Conservation (phyloP, 2,113 vertebrate species). For the Epinephelus cyanopodus region DNA sequence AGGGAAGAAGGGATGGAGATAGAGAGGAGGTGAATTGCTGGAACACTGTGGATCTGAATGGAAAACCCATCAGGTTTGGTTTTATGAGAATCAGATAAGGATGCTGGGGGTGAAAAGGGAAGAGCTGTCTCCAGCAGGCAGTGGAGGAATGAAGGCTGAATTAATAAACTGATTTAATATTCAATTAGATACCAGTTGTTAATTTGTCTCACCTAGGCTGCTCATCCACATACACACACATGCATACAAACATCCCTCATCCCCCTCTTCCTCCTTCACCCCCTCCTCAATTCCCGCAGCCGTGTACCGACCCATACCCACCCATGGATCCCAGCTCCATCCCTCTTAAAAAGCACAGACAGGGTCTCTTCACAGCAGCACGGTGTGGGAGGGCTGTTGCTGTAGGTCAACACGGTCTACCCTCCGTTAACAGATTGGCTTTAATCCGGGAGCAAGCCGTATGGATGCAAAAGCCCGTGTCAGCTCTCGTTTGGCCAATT, state of each 20-base stretch:
- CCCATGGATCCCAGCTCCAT: conserved; percentile 46
- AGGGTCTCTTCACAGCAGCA: conserved; percentile 27
- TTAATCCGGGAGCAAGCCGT: conserved; percentile 69
- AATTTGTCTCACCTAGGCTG: conserved; percentile 32
- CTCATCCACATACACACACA: neutral
- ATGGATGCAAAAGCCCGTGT: conserved; percentile 63
- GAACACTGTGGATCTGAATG: neutral
- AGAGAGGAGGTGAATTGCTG: neutral
- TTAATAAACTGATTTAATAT: conserved; percentile 30
- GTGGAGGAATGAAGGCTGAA: neutral
- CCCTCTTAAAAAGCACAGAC: conserved; percentile 43
- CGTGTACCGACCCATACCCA: conserved; percentile 50
- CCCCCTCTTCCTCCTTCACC: conserved; percentile 27
- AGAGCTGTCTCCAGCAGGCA: neutral
- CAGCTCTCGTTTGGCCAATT: conserved; percentile 77
- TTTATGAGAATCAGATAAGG: neutral
- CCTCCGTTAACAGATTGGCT: conserved; percentile 70
- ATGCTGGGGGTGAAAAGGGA: neutral
- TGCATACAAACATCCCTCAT: neutral
- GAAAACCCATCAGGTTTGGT: neutral
- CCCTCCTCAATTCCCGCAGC: conserved; percentile 49
- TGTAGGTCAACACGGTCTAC: conserved; percentile 29
- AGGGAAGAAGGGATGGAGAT: neutral
- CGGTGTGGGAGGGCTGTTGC: conserved; percentile 35
- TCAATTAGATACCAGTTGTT: conserved; percentile 35